Evolutionary conservation across 1,140 invertebrate species (phyloP).

Genomic region (Helicoverpa armigera): DNA sequence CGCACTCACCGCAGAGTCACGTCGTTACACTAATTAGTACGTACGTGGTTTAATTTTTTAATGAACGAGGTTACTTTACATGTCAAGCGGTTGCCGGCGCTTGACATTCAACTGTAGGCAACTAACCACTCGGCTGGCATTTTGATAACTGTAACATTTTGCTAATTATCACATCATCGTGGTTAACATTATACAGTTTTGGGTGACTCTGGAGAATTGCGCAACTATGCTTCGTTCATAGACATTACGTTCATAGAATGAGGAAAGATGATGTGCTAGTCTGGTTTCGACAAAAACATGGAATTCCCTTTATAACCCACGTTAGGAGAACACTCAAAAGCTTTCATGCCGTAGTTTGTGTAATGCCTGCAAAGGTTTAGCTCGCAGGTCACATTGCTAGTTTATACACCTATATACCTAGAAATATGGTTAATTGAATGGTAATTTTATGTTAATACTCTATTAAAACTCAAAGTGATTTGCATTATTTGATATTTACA

Average conservation of each 20-base stretch:
- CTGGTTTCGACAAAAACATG: slow-evolving; percentile 32
- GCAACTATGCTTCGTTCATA: no score
- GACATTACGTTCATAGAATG: background rate
- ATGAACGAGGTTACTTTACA: slow-evolving; percentile 32
- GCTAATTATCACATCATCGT: slow-evolving; percentile 20
- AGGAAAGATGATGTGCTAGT: slow-evolving; percentile 33
- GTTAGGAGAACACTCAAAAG: slow-evolving; percentile 42
- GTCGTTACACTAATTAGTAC: slow-evolving; percentile 39
- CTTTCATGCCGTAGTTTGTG: slow-evolving; percentile 41
- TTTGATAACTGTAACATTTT: slow-evolving; percentile 24
- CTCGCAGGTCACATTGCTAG: slow-evolving; percentile 14
- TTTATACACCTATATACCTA: no score
- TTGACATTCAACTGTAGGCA: slow-evolving; percentile 33
- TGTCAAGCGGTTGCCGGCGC: background rate
- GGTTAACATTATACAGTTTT: slow-evolving; percentile 20
- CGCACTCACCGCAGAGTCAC: slow-evolving; percentile 18
- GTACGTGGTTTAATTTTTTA: slow-evolving; percentile 35
- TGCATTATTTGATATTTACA: no score
- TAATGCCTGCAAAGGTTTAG: slow-evolving; percentile 35
- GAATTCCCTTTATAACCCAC: slow-evolving; percentile 37
- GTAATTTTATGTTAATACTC: no score
- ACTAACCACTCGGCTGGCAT: slow-evolving; percentile 19
- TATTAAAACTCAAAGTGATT: no score
- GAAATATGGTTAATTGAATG: no score
- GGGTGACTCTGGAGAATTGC: background rate